Percentiles rank a stretch among this genome's conserved stretches.
These are phyloP conservation scores for Ladona fulva DNA, from an alignment of 1,140 invertebrate genomes.

Conservation along the genomic window DNA sequence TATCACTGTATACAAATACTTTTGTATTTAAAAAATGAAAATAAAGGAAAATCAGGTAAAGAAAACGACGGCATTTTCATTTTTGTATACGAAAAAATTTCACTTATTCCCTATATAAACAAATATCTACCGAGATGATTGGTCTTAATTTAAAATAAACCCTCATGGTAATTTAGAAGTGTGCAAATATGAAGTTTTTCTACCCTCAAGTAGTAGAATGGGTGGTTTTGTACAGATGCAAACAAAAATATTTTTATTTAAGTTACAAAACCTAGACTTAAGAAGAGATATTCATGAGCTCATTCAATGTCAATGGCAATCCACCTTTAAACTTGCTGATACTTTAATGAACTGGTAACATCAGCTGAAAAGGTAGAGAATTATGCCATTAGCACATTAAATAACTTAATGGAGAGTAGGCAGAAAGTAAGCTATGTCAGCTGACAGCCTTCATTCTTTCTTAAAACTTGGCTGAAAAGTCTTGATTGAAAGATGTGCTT, in stretches of 20 bases:
- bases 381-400: neutral
- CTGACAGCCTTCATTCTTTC: neutral
- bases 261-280: neutral
- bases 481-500: conserved; percentile 11
- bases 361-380: neutral
- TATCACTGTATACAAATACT: neutral
- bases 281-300: neutral
- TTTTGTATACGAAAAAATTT: too few relatives aligned
- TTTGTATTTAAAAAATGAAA: neutral
- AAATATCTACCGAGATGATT: too few relatives aligned
- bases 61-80: too few relatives aligned
- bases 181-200: neutral
- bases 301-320: neutral
- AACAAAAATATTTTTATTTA: neutral
- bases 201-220: neutral
- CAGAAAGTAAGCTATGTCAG: neutral
- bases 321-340: neutral
- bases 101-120: too few relatives aligned
- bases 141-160: too few relatives aligned
- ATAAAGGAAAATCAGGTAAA: neutral
- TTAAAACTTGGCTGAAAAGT: neutral
- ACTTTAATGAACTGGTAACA: conserved; percentile 11
- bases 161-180: too few relatives aligned
- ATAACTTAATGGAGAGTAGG: conserved; percentile 8
- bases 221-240: conserved; percentile 9